phyloP scores from a whole-genome alignment of 2,888 invertebrate genomes.

The Endomychus coccineus region DNA sequence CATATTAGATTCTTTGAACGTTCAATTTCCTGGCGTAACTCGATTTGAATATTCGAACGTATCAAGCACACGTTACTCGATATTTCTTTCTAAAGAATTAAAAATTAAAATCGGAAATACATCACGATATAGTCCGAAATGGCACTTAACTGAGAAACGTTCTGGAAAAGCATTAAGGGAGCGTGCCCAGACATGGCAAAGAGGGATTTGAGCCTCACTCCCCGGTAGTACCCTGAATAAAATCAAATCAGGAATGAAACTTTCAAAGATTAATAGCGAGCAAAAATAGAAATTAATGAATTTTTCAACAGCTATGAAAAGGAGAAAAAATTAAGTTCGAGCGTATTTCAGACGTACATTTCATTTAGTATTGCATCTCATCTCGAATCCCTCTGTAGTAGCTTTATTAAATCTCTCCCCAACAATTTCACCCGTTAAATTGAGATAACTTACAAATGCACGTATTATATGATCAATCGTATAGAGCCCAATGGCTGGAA shows the following conservation, averaged over 20 bases:
- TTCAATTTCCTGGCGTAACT: no score
- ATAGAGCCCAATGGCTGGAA: no score
- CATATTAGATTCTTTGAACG: no score
- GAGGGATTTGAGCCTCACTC: slow-evolving; percentile 32
- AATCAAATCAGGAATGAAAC: slow-evolving; percentile 34
- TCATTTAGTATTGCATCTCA: slow-evolving; percentile 18
- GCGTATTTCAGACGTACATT: slow-evolving; percentile 15
- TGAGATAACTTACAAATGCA: no score
- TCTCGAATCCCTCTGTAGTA: not conserved
- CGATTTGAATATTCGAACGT: no score
- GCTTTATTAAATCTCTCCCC: no score
- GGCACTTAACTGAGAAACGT: slow-evolving; percentile 13
- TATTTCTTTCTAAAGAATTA: no score
- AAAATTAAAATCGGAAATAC: slow-evolving; percentile 15
- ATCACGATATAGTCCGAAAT: slow-evolving; percentile 16
- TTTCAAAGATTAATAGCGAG: slow-evolving; percentile 32
- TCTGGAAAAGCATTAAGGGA: slow-evolving; percentile 27
- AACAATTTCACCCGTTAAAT: no score
- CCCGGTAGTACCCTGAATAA: slow-evolving; percentile 15
- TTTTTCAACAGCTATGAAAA: slow-evolving; percentile 27
- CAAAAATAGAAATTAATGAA: slow-evolving; percentile 36
- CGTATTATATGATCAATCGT: no score
- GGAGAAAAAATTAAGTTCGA: slow-evolving; percentile 22
- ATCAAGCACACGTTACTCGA: no score
- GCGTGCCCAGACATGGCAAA: slow-evolving; percentile 38